Conservation (phyloP, 2,888 invertebrate species). For the Galerucella pusilla region DNA sequence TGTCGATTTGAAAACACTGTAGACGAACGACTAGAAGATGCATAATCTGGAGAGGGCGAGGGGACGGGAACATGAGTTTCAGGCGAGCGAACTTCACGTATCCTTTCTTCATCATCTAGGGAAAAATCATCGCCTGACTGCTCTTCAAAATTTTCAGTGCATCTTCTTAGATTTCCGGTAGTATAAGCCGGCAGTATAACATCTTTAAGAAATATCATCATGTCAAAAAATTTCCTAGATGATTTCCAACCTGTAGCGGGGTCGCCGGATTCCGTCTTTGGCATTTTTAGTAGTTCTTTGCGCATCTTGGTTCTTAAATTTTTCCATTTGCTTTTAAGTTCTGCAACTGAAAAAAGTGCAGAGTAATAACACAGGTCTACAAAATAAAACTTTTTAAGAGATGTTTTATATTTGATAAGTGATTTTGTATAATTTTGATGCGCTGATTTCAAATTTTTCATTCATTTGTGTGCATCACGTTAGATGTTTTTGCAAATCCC, state of each 20-base stretch:
- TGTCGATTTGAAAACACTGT: too few relatives aligned
- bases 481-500: constrained; percentile 5
- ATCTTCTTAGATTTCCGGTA: constrained; percentile 4
- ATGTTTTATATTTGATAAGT: constrained; percentile 1
- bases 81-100: too few relatives aligned
- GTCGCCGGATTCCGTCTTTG: too few relatives aligned
- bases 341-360: constrained; percentile 14
- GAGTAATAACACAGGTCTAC: constrained; percentile 11
- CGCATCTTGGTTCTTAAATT: constrained; percentile 20
- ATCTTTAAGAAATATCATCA: constrained; percentile 15
- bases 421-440: constrained; percentile 7
- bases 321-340: constrained; percentile 16
- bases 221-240: constrained; percentile 9
- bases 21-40: too few relatives aligned
- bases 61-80: too few relatives aligned
- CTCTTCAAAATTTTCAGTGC: constrained; percentile 3
- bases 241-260: too few relatives aligned
- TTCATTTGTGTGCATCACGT: constrained; percentile 6
- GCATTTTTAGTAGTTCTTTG: constrained; percentile 6
- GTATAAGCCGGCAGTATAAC: constrained; percentile 1
- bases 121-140: constrained; percentile 3
- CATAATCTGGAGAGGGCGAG: too few relatives aligned
- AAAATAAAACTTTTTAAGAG: constrained; percentile 3
- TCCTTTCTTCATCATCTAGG: too few relatives aligned
- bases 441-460: background rate